Conservation (phyloP, 2,888 invertebrate genomes). For the Drosophila falleni region DNA sequence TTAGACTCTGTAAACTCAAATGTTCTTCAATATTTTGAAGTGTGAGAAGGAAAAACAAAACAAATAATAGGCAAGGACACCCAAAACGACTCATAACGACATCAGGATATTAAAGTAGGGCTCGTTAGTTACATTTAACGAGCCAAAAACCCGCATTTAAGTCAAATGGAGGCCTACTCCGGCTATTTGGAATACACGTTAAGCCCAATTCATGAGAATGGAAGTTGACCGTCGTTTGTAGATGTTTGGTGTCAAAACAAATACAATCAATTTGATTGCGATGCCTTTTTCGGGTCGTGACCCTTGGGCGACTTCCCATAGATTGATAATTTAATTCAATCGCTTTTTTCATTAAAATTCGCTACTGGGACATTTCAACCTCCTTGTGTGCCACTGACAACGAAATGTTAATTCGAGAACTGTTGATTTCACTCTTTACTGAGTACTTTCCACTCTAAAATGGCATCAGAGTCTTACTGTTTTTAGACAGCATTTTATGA, state of each 20-base stretch:
- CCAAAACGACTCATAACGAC: conserved; percentile 24
- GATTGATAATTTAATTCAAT: conserved; percentile 81
- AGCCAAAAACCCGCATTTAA: conserved; percentile 78
- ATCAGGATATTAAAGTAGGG: conserved; percentile 30
- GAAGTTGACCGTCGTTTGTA: conserved; percentile 30
- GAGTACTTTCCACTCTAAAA: not conserved
- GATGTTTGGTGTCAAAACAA: conserved; percentile 74
- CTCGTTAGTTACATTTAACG: conserved; percentile 79
- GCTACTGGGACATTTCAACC: conserved; percentile 31
- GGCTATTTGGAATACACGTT: not conserved
- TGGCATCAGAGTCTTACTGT: conserved; percentile 15
- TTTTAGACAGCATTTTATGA: not conserved
- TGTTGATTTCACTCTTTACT: conserved; percentile 21
- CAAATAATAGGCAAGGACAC: conserved; percentile 55
- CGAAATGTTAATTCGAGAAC: conserved; percentile 54
- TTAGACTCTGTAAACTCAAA: too few relatives aligned
- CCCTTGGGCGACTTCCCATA: conserved; percentile 57
- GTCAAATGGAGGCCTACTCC: conserved; percentile 54
- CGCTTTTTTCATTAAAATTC: conserved; percentile 72
- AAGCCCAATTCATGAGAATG: conserved; percentile 16
- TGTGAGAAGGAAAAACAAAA: conserved; percentile 27
- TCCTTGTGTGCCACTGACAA: conserved; percentile 19
- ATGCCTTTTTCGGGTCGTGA: conserved; percentile 45
- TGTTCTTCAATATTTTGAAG: conserved; percentile 26
- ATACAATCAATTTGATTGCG: conserved; percentile 80